These are phyloP conservation scores for Drosophila obscura DNA, from an alignment of 1,140 invertebrate species.

Conservation along the genomic window DNA sequence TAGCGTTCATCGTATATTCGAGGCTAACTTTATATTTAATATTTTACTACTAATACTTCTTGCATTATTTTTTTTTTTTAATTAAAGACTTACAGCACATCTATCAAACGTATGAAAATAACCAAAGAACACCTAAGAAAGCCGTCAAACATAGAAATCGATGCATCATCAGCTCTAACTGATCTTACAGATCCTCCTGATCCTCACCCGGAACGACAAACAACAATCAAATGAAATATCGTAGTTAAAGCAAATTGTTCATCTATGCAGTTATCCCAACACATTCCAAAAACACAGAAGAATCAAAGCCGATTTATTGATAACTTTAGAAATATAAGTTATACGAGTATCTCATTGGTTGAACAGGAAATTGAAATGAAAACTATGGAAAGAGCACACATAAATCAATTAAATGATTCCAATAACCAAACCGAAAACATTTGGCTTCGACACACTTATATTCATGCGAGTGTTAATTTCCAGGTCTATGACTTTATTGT, in stretches of 20 bases:
- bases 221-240: conserved; percentile 76
- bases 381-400: conserved; percentile 18
- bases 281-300: conserved; percentile 29
- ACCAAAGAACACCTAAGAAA: conserved; percentile 71
- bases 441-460: conserved; percentile 11
- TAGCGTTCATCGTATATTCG: too few relatives aligned
- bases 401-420: conserved; percentile 18
- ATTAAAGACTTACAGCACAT: conserved; percentile 54
- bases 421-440: conserved; percentile 15
- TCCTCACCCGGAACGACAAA: conserved; percentile 58
- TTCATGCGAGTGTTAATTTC: conserved; percentile 46
- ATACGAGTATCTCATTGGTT: conserved; percentile 50
- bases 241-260: conserved; percentile 74
- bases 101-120: conserved; percentile 57
- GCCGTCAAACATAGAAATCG: conserved; percentile 71
- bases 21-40: not conserved
- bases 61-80: not conserved
- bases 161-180: conserved; percentile 66
- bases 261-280: conserved; percentile 43
- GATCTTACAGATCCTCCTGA: conserved; percentile 41
- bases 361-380: conserved; percentile 50
- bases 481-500: conserved; percentile 58
- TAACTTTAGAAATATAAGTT: conserved; percentile 59
- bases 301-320: conserved; percentile 30
- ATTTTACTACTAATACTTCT: not conserved